Percentiles rank a stretch among this genome's conserved stretches.
phyloP scores from a whole-genome alignment of 30 jellyfish, hydroid and myxozoan genomes.

The Cassiopea xamachana region DNA sequence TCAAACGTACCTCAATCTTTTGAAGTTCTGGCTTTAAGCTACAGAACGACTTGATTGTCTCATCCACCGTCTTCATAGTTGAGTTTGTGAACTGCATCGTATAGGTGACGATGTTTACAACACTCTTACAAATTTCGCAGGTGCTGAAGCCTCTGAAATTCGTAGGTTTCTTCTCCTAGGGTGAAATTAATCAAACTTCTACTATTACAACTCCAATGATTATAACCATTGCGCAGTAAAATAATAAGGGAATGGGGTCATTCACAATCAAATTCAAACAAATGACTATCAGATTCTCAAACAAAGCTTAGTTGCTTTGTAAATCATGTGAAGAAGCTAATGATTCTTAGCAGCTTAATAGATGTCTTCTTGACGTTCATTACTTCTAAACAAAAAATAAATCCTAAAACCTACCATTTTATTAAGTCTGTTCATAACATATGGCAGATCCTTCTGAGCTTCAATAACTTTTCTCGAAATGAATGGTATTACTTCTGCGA shows the following conservation, averaged over 20 bases:
- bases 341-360: too few relatives aligned
- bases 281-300: too few relatives aligned
- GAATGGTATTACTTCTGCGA: not conserved
- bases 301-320: too few relatives aligned
- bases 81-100: not conserved
- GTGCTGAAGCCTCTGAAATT: not conserved
- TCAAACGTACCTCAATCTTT: not conserved
- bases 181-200: not conserved
- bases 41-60: not conserved
- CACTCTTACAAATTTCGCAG: slow-evolving; percentile 1
- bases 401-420: not conserved
- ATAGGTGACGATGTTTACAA: not conserved
- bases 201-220: too few relatives aligned
- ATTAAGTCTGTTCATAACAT: not conserved
- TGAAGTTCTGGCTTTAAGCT: not conserved
- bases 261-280: too few relatives aligned
- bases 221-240: too few relatives aligned
- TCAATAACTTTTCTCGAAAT: not conserved
- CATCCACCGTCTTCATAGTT: not conserved
- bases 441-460: slow-evolving; percentile 5
- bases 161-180: not conserved
- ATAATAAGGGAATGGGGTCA: too few relatives aligned
- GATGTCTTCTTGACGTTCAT: too few relatives aligned
- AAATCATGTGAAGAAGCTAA: too few relatives aligned
- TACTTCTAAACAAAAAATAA: too few relatives aligned